A percentile compares a stretch with the other conserved stretches of the same genome.
Evolutionary conservation across 2,888 invertebrate genomes (phyloP).

Genomic region (Hofmannophila pseudospretella): DNA sequence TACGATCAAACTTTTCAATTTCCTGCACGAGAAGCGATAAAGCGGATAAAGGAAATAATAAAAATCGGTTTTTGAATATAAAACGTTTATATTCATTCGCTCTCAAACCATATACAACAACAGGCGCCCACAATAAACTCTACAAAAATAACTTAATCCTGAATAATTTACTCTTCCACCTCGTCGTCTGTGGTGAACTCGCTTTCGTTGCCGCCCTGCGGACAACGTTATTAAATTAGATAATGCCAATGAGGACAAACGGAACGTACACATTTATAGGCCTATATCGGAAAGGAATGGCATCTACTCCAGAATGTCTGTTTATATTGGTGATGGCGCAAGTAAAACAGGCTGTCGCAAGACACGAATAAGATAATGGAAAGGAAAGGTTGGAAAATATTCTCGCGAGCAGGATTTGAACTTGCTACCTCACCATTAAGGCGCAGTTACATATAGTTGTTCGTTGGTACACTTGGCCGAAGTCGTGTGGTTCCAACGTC

Average conservation of each 20-base stretch:
- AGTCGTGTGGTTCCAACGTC: too few species aligned
- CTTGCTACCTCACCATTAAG: too few species aligned
- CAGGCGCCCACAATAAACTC: slow-evolving; percentile 62
- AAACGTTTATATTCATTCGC: slow-evolving; percentile 69
- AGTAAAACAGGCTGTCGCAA: too few species aligned
- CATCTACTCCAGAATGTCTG: not conserved
- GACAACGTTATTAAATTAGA: slow-evolving; percentile 19
- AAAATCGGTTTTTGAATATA: slow-evolving; percentile 49
- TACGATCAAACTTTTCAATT: not conserved
- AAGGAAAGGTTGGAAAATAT: too few species aligned
- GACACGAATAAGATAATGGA: too few species aligned
- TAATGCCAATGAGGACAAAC: not conserved
- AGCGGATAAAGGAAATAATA: slow-evolving; percentile 21
- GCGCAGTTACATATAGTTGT: too few species aligned
- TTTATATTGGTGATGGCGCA: not conserved
- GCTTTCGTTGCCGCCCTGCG: slow-evolving; percentile 78
- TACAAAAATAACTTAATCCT: slow-evolving; percentile 73
- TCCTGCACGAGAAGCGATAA: not conserved
- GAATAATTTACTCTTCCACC: slow-evolving; percentile 67
- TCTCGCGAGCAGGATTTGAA: too few species aligned
- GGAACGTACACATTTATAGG: not conserved
- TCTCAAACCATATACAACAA: slow-evolving; percentile 53
- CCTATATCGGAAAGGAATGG: slow-evolving; percentile 1
- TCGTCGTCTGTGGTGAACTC: slow-evolving; percentile 82
- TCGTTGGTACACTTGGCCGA: too few species aligned